Evolutionary conservation across 2,113 vertebrate species (phyloP).

Genomic region (Coreoperca whiteheadi): DNA sequence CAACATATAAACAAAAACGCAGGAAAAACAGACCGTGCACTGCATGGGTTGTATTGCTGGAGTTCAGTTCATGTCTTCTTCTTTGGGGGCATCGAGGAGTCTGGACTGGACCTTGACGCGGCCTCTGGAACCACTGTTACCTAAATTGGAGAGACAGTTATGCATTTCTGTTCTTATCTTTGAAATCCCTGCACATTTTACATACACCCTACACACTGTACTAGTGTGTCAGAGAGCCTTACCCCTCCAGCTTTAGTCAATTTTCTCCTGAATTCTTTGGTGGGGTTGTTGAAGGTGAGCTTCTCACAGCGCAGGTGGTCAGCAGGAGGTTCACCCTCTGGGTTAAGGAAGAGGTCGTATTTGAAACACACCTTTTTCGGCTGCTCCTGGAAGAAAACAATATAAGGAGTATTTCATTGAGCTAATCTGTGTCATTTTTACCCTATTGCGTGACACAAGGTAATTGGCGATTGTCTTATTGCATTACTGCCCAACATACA

Average conservation of each 20-base stretch:
- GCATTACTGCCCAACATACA: not conserved
- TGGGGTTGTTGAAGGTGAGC: conserved; percentile 99
- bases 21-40: not conserved
- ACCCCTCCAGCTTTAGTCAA: conserved; percentile 97
- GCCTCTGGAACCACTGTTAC: not conserved
- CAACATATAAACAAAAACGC: not conserved
- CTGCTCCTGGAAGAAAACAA: not conserved
- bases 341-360: not conserved
- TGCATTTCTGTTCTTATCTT: not conserved
- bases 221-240: conserved; percentile 58
- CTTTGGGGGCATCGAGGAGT: not conserved
- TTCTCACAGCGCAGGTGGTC: conserved; percentile 90
- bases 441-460: not conserved
- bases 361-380: not conserved
- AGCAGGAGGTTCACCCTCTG: not conserved
- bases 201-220: too few relatives aligned
- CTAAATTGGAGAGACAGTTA: not conserved
- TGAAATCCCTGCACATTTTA: too few relatives aligned
- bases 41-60: not conserved
- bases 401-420: not conserved
- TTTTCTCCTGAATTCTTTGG: conserved; percentile 96
- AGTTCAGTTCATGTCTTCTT: conserved; percentile 87
- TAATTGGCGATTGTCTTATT: not conserved
- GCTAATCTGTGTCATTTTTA: not conserved
- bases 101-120: not conserved